phyloP scores from a whole-genome alignment of 2,113 vertebrate genomes.

The Petaurus breviceps region DNA sequence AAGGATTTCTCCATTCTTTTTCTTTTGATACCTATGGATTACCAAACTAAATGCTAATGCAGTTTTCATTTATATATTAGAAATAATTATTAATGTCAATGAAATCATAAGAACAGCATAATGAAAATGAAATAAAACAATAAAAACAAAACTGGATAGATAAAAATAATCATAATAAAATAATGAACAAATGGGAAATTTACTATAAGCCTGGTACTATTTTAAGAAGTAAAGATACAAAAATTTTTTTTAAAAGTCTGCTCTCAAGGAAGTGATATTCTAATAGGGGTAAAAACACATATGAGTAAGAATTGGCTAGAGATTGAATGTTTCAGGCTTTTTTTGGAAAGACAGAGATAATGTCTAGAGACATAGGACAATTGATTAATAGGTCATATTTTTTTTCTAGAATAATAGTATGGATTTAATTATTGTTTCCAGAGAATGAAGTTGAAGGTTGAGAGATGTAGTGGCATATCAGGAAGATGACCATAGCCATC shows the following conservation, averaged over 20 bases:
- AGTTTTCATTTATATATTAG: neutral
- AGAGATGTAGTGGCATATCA: neutral
- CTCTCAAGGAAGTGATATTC: neutral
- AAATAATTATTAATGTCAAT: neutral
- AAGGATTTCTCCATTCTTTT: neutral
- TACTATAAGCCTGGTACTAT: neutral
- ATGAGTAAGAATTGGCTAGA: neutral
- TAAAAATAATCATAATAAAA: neutral
- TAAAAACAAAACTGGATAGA: neutral
- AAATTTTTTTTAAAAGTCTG: neutral
- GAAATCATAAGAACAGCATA: neutral
- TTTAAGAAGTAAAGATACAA: neutral
- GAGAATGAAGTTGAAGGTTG: neutral
- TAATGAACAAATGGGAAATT: neutral
- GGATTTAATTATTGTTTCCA: neutral
- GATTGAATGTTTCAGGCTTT: no score
- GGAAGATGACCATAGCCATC: neutral
- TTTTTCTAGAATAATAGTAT: neutral
- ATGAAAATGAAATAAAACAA: neutral
- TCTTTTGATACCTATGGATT: neutral
- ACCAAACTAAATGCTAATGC: neutral
- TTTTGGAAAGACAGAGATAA: neutral
- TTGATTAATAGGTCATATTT: neutral
- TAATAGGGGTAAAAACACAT: neutral
- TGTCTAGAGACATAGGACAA: neutral